Percentiles rank a stretch among this genome's conserved stretches.
phyloP scores from a whole-genome alignment of 2,797 vertebrate genomes.

The Vespertilio murinus region DNA sequence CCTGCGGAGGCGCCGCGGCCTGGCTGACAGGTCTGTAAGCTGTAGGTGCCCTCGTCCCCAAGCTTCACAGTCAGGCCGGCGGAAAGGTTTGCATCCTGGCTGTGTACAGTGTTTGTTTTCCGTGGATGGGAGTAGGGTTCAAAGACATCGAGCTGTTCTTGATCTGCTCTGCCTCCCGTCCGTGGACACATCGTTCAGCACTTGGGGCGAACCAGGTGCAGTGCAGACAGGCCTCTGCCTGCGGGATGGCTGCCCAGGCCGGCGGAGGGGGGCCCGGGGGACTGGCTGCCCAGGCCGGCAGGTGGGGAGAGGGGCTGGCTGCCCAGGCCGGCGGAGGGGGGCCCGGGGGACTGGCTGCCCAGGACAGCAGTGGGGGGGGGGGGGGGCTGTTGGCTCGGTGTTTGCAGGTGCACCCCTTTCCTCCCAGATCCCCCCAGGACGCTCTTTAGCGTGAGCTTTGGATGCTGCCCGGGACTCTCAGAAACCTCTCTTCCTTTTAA shows the following conservation, averaged over 20 bases:
- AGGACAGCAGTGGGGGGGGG: no score
- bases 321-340: no score
- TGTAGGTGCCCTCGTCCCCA: no score
- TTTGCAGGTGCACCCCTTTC: no score
- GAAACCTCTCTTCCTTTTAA: constrained; percentile 32
- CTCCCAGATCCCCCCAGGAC: neutral
- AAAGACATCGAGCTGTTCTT: neutral
- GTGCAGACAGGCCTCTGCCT: neutral
- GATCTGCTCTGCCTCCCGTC: neutral
- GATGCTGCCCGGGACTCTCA: neutral
- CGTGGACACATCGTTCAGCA: neutral
- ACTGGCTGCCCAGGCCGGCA: neutral
- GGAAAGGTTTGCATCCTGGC: neutral
- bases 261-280: neutral
- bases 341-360: no score
- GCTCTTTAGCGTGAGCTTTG: constrained; percentile 6
- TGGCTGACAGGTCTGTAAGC: no score
- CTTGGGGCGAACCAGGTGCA: neutral
- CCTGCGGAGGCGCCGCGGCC: neutral
- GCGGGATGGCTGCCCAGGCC: neutral
- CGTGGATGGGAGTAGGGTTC: neutral
- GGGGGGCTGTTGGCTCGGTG: neutral
- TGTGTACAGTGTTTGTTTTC: neutral
- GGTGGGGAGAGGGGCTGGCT: no score
- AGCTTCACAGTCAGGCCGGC: no score